Conservation (phyloP, 1,140 invertebrate genomes). For the Atta cephalotes region DNA sequence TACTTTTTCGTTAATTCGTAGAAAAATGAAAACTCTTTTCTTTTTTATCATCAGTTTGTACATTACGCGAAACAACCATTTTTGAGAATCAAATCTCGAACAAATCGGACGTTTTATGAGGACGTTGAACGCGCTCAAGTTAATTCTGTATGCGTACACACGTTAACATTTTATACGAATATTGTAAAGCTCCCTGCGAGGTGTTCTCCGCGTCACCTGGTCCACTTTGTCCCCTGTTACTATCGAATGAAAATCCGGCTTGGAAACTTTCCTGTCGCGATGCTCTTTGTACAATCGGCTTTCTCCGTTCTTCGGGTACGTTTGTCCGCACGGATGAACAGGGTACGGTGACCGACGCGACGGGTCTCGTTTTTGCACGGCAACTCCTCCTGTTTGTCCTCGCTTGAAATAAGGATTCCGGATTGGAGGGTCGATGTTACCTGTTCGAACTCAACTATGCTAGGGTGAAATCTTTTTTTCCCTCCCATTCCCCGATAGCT, state of each 20-base stretch:
- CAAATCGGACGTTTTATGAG: neutral
- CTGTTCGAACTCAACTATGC: slow-evolving; percentile 39
- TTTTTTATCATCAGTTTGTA: neutral
- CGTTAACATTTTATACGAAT: slow-evolving; percentile 49
- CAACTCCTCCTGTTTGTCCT: slow-evolving; percentile 47
- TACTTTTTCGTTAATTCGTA: neutral
- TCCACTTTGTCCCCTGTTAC: slow-evolving; percentile 30
- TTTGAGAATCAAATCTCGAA: neutral
- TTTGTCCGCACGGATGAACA: slow-evolving; percentile 51
- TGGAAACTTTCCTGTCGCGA: slow-evolving; percentile 48
- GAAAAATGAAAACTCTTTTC: neutral
- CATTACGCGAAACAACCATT: neutral
- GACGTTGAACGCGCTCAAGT: neutral
- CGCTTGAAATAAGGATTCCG: slow-evolving; percentile 60
- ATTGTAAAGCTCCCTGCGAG: slow-evolving; percentile 38
- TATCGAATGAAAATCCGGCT: slow-evolving; percentile 59
- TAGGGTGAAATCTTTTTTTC: slow-evolving; percentile 22
- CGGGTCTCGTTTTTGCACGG: slow-evolving; percentile 31
- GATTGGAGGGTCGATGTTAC: slow-evolving; percentile 45
- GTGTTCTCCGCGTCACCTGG: slow-evolving; percentile 39
- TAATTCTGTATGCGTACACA: slow-evolving; percentile 25
- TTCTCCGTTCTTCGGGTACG: slow-evolving; percentile 49
- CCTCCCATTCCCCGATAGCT: neutral
- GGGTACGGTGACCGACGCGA: slow-evolving; percentile 24
- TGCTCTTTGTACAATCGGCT: slow-evolving; percentile 55